Base-by-base conservation (phyloP, 2,113 vertebrate genomes). In the Cygnus atratus region DNA sequence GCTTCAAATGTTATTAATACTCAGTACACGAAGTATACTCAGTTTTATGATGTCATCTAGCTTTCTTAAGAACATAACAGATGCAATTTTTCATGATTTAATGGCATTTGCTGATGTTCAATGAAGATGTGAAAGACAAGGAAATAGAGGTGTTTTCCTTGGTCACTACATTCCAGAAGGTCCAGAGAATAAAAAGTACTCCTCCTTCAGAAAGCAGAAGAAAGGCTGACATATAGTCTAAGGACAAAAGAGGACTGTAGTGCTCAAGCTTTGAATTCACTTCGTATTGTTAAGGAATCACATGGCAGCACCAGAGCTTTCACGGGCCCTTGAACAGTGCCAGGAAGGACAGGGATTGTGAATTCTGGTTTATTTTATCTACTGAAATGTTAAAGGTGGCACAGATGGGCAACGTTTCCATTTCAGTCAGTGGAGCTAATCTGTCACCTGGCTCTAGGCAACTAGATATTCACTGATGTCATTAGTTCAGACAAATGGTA, bases 401-500 rank as follows among this genome's bases (percentile, higher is more conserved):
- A 79, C 58, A 85, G 54, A 65, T 43, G 76, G 81, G 57, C 65
- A 70, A 35, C 77, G 46, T 89, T 95, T 92, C 73, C 31, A 37
- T 92, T 89, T 84, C 66, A 65, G 39, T 78, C 74, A 89, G 44
- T 2, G 1, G 58, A 94, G 46, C 81, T 79, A 71, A 35, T 67
- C n/a, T 54, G 50, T 95, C 78, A 61, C 85, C 57, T 79, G 37
- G 24, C 78, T 75, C 33, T 59, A 93, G 81, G 78, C 92, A 91
- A 11, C 48, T 61, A 57, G 43, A 70, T 89, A 79, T 5, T 93
- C 81, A 70, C 58, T 79, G 85, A 61, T 93, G 73, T 72, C 70
- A 73, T 79, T 87, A 68, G 58, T 90, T 93, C 67, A 93, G 85
- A 93, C 54, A 76, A 46, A 62, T 57, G 71, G 70, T 83, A 94